Evolutionary conservation across 1,140 invertebrate genomes (phyloP), one percentile per base, ranked within the genome.

Genomic region (Drosophila takahashii): DNA sequence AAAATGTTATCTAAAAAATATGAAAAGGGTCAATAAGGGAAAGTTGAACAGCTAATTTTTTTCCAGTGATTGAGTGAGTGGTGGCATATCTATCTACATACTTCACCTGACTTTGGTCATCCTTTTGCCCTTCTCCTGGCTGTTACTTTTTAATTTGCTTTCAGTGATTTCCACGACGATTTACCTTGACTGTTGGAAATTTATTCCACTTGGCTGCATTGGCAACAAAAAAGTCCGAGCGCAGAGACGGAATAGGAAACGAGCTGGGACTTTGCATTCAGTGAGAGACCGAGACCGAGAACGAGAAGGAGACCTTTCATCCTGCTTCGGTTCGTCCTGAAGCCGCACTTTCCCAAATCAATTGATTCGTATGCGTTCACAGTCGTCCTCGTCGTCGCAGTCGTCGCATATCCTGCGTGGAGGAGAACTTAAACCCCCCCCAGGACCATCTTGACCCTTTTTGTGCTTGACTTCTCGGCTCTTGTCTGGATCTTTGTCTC

Each of bases 151-250:
- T 87, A 87, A 87, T 87, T 87, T 87, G 84, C 84, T 86, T 87
- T 89, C 84, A 87, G 79, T 87, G 83, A 86, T 86, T 86, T 81
- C 66, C 79, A 85, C 74, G 81, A 81, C 81, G 81, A 87, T 87
- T 87, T 89, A 87, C 83, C 83, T 87, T 81, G 65, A 71, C 72
- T 89, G 84, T 79, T 77, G 62, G 71, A 79, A 87, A 89, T 87
- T 87, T 89, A 89, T 87, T 87, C 84, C 77, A 48, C 71, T 57
- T 75, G 76, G 81, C 79, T 87, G 84, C 84, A 87, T 86, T 83
- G 79, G 78, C 83, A 87, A 86, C 85, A 85, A 79, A 75, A 81
- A 86, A 81, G 13, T 27, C 37, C 13, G 32, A 72, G 34, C 18
- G 47, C 57, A 42, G 36, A 39, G 36, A 51, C 16, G 56, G 34